Evolutionary conservation across 2,797 vertebrate genomes (phyloP).

Genomic region (Sebastes kiyomatsui): DNA sequence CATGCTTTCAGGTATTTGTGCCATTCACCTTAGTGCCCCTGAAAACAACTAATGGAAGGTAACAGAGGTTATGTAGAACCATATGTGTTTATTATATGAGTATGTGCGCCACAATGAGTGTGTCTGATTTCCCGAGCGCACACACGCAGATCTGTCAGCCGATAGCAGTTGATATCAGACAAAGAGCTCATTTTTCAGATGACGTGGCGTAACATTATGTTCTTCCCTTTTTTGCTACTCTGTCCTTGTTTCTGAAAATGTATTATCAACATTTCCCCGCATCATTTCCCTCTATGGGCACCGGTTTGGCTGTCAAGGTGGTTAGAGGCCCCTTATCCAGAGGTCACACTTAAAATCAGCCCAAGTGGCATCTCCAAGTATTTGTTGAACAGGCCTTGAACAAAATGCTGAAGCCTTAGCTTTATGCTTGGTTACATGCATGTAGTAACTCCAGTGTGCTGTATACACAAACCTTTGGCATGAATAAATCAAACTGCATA

Average conservation of each 20-base stretch:
- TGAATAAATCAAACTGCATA: neutral
- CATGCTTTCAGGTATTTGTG: constrained; percentile 1
- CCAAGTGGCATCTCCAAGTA: neutral
- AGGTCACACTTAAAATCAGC: constrained; percentile 8
- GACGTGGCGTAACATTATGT: constrained; percentile 32
- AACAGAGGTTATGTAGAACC: neutral
- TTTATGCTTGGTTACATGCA: neutral
- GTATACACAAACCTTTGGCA: neutral
- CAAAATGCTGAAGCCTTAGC: neutral
- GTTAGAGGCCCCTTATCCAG: neutral
- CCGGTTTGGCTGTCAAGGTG: neutral
- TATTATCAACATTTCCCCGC: constrained; percentile 8
- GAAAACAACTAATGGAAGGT: neutral
- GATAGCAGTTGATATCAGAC: constrained; percentile 18
- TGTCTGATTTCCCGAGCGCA: neutral
- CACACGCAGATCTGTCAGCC: constrained; percentile 3
- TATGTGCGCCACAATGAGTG: neutral
- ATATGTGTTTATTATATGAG: neutral
- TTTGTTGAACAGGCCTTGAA: neutral
- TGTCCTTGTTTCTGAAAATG: constrained; percentile 48
- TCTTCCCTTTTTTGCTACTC: constrained; percentile 4
- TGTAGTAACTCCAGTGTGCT: neutral
- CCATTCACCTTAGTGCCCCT: neutral
- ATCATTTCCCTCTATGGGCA: constrained; percentile 12
- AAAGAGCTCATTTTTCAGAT: constrained; percentile 55